A percentile compares a stretch with the other conserved stretches of the same genome.
Evolutionary conservation across 2,113 vertebrate genomes (phyloP).

Genomic region (Amia ocellicauda): DNA sequence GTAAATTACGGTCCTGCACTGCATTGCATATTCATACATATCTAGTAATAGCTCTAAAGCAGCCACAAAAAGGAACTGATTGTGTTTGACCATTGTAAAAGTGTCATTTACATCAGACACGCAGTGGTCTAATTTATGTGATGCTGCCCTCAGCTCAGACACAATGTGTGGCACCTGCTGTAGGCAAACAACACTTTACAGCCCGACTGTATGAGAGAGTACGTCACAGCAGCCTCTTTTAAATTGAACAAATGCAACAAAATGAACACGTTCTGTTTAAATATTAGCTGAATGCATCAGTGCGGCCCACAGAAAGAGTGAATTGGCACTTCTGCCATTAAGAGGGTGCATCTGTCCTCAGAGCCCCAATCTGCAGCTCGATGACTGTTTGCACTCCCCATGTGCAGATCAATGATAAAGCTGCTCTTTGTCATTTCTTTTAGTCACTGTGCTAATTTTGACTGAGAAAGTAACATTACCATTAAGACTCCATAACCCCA

Average conservation of each 20-base stretch:
- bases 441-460: slow-evolving; percentile 19
- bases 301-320: not conserved
- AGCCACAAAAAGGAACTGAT: slow-evolving; percentile 1
- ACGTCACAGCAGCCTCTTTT: not conserved
- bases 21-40: not conserved
- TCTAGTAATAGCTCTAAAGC: not conserved
- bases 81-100: not conserved
- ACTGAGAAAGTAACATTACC: not conserved
- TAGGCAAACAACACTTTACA: slow-evolving; percentile 36
- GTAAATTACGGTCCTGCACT: not conserved
- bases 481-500: slow-evolving; percentile 6
- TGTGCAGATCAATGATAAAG: slow-evolving; percentile 33
- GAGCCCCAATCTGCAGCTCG: slow-evolving; percentile 10
- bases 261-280: slow-evolving; percentile 28
- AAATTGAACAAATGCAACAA: slow-evolving; percentile 7
- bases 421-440: not conserved
- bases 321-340: not conserved
- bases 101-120: not conserved
- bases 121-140: not conserved
- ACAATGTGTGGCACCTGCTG: slow-evolving; percentile 51
- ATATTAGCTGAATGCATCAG: slow-evolving; percentile 23
- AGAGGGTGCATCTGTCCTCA: not conserved
- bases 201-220: slow-evolving; percentile 11
- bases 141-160: slow-evolving; percentile 7
- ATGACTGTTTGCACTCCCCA: slow-evolving; percentile 26